Base-by-base conservation (phyloP, 2,888 invertebrate species). In the Alsophila aescularia region DNA sequence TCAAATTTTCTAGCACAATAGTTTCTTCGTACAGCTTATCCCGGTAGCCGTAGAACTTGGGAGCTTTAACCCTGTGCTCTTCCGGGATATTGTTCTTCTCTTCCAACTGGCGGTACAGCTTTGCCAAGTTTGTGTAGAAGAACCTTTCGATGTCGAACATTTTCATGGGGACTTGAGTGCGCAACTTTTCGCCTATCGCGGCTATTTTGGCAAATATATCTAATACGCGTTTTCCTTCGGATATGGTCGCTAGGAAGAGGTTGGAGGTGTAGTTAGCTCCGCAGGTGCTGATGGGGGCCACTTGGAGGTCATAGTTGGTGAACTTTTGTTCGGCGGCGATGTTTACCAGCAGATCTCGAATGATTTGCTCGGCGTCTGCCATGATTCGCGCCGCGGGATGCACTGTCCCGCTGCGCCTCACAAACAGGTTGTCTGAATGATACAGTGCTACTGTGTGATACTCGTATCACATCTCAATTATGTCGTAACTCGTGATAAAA, bases 141-240 rank as follows among this genome's bases (percentile, higher is more conserved):
- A 70, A 72, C 1, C 61, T 66, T 50, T 87, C 87, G 0, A 69
- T 78, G 0, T 69, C 63, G 52, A 74, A 86, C 4, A 81, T 15
- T 7, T 24, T 36, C n/a, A 62, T 35, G 18, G 60, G 69, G 50
- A 6, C 59, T 65, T 9, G 65, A 64, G 41, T 63, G 52, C 87
- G 68, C 53, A 80, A 53, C 4, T 70, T 67, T 12, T 78, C 76
- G 0, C 73, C 73, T 1, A 83, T 58, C 0, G 67, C 72, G 0
- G 82, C 81, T 0, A 85, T 74, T 67, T 86, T 85, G 0, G 70
- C 80, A 50, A 86, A 85, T 2, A 84, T 58, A 12, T 76, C 60
- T 1, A 82, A 43, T 0, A 63, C 60, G 2, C 66, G 44, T 5
- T 66, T 39, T 1, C 43, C 49, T n/a, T 68, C 60, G 0, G 62